phyloP scores from a whole-genome alignment of 1,140 invertebrate genomes.

The Cepaea nemoralis region DNA sequence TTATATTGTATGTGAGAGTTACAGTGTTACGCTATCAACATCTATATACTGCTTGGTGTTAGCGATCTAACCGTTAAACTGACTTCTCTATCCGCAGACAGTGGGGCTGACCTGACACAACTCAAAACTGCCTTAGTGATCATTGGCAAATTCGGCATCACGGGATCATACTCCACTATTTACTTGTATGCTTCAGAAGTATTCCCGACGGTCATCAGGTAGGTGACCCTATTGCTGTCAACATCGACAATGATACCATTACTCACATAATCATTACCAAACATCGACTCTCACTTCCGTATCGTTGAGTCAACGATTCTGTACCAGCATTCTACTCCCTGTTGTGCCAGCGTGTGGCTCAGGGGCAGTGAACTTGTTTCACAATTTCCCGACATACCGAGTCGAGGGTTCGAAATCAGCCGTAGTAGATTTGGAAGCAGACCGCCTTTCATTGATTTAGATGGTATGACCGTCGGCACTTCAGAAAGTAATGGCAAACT shows the following conservation, averaged over 20 bases:
- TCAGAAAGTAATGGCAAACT: too few species aligned
- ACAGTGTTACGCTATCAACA: too few species aligned
- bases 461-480: too few species aligned
- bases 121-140: slow-evolving; percentile 81
- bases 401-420: too few species aligned
- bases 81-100: slow-evolving; percentile 46
- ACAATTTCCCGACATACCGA: too few species aligned
- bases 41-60: too few species aligned
- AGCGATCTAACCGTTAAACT: too few species aligned
- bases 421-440: too few species aligned
- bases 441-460: too few species aligned
- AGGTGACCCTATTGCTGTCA: not conserved
- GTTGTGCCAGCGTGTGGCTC: too few species aligned
- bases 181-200: slow-evolving; percentile 60
- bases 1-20: too few species aligned
- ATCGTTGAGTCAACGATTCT: not conserved
- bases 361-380: too few species aligned
- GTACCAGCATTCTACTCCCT: not conserved
- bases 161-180: slow-evolving; percentile 77
- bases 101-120: slow-evolving; percentile 73
- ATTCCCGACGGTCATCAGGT: slow-evolving; percentile 37
- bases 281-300: not conserved
- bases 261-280: not conserved
- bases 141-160: slow-evolving; percentile 86
- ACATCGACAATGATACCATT: not conserved